Evolutionary conservation across 2,888 invertebrate species (phyloP).

Genomic region (Agrotis clavis): DNA sequence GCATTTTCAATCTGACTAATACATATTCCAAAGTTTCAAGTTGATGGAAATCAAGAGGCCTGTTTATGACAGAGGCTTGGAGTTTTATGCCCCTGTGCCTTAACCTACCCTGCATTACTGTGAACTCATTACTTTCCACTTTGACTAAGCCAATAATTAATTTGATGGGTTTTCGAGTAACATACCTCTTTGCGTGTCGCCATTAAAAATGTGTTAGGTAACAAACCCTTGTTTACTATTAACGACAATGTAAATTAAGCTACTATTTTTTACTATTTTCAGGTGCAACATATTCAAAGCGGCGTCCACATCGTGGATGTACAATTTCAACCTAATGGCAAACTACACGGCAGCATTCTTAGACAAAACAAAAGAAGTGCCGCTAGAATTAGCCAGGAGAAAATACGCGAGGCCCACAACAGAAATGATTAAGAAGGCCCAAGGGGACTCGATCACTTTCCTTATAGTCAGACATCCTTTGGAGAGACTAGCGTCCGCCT

Average conservation of each 20-base stretch:
- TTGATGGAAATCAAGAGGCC: neutral
- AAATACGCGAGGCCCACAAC: conserved; percentile 95
- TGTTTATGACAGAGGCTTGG: conserved; percentile 12
- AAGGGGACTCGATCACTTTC: conserved; percentile 95
- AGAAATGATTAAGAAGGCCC: conserved; percentile 93
- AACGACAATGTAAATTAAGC: too few species aligned
- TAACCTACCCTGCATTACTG: neutral
- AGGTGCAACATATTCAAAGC: conserved; percentile 96
- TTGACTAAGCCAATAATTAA: conserved; percentile 22
- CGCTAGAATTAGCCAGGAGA: conserved; percentile 94
- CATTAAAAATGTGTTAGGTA: neutral
- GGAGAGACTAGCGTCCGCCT: conserved; percentile 95
- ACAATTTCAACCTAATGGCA: conserved; percentile 96
- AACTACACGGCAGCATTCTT: conserved; percentile 95
- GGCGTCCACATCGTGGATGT: conserved; percentile 98
- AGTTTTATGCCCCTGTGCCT: conserved; percentile 23
- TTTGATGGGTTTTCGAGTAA: conserved; percentile 20
- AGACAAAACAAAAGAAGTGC: conserved; percentile 94
- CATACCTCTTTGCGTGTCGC: conserved; percentile 19
- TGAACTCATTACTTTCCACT: conserved; percentile 10
- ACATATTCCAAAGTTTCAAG: too few species aligned
- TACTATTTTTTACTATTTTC: conserved; percentile 45
- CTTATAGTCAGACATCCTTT: conserved; percentile 96
- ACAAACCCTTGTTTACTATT: neutral
- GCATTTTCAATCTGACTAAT: neutral